A percentile compares a stretch with the other conserved stretches of the same genome.
Evolutionary conservation across 2,797 vertebrate genomes (phyloP).

Genomic region (Salmo trutta): DNA sequence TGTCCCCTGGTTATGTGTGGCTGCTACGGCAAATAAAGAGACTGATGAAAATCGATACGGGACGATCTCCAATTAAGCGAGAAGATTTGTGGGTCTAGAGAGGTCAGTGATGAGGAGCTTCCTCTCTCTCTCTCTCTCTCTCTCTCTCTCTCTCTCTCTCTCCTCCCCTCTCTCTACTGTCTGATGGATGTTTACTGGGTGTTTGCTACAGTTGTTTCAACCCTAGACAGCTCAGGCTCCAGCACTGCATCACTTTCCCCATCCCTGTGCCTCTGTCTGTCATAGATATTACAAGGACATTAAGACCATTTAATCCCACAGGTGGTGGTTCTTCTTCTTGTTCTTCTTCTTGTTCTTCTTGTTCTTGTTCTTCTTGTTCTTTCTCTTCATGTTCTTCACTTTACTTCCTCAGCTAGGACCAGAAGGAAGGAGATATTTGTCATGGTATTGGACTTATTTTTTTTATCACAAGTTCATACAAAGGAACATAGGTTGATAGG

Average conservation of each 20-base stretch:
- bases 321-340: no score
- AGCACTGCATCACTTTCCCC: not conserved
- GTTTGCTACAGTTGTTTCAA: conserved; percentile 78
- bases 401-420: no score
- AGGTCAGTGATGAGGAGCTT: conserved; percentile 64
- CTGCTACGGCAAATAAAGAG: conserved; percentile 72
- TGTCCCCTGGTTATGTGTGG: conserved; percentile 34
- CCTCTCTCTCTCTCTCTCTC: not conserved
- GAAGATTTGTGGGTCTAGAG: conserved; percentile 69
- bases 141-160: not conserved
- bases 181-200: conserved; percentile 63
- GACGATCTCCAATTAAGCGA: conserved; percentile 73
- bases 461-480: no score
- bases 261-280: not conserved
- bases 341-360: no score
- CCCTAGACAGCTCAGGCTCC: conserved; percentile 63
- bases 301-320: no score
- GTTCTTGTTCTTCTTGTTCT: no score
- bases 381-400: no score
- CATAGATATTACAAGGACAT: not conserved
- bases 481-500: no score
- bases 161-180: conserved; percentile 7
- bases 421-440: no score
- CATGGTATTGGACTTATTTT: no score
- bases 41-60: conserved; percentile 82